Evolutionary conservation across 2,888 invertebrate species (phyloP).

Genomic region (Muschampia plurimacula): DNA sequence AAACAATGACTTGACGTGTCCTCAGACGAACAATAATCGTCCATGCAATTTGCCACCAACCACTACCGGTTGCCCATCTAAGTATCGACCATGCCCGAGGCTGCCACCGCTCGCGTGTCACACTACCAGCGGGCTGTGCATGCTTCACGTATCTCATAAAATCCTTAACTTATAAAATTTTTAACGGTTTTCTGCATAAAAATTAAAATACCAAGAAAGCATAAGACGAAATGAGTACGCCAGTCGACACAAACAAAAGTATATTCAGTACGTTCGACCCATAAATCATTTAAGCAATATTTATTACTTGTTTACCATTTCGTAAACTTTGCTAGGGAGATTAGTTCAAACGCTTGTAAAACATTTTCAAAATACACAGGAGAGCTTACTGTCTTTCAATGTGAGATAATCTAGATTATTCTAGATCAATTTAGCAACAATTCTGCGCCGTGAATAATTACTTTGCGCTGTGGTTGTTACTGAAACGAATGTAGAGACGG

Average conservation of each 20-base stretch:
- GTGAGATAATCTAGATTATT: slow-evolving; percentile 37
- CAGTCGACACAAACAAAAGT: slow-evolving; percentile 28
- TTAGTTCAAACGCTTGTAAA: slow-evolving; percentile 36
- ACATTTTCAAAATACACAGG: slow-evolving; percentile 37
- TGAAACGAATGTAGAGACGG: slow-evolving; percentile 55
- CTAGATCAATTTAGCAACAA: slow-evolving; percentile 61
- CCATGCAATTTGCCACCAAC: too few species aligned
- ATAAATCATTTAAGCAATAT: slow-evolving; percentile 35
- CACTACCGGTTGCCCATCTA: too few species aligned
- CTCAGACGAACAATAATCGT: too few species aligned
- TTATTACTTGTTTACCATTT: slow-evolving; percentile 34
- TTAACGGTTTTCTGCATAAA: too few species aligned
- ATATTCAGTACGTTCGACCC: neutral
- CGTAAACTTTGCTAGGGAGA: slow-evolving; percentile 32
- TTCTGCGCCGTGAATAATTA: slow-evolving; percentile 67
- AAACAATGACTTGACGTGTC: too few species aligned
- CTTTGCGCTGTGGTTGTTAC: slow-evolving; percentile 49
- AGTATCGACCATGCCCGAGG: too few species aligned
- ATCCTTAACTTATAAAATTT: too few species aligned
- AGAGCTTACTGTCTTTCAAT: slow-evolving; percentile 48
- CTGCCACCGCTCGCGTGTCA: too few species aligned
- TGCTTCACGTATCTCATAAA: too few species aligned
- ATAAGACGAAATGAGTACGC: slow-evolving; percentile 14
- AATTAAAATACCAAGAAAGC: slow-evolving; percentile 9
- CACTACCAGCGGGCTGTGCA: too few species aligned